Percentiles rank a stretch among this genome's conserved stretches.
Evolutionary conservation across 2,113 vertebrate genomes (phyloP).

Genomic region (Austrofundulus limnaeus): DNA sequence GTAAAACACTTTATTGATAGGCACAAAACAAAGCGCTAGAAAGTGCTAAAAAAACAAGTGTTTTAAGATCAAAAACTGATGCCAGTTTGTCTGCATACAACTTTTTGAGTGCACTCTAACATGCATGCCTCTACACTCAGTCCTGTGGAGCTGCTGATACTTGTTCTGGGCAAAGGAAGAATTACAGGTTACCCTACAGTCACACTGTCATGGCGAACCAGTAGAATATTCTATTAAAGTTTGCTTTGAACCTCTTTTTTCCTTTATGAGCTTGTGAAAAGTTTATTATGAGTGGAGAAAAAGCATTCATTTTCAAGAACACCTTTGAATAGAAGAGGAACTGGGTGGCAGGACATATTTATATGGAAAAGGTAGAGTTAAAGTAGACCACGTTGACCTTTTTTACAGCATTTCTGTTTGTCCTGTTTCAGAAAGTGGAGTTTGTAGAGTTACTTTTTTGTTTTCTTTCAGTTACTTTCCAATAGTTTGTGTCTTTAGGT

Average conservation of each 20-base stretch:
- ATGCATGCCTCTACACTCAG: conserved; percentile 2
- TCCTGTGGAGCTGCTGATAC: conserved; percentile 15
- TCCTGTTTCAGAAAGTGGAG: conserved; percentile 1
- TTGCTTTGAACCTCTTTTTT: conserved; percentile 63
- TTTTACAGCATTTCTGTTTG: conserved; percentile 27
- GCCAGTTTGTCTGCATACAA: not conserved
- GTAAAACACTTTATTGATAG: not conserved
- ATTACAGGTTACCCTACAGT: conserved; percentile 45
- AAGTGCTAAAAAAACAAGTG: not conserved
- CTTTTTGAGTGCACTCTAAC: conserved; percentile 11
- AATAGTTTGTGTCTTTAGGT: not conserved
- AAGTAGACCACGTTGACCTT: conserved; percentile 26
- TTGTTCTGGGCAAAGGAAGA: conserved; percentile 26
- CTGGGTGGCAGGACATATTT: conserved; percentile 33
- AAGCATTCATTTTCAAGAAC: conserved; percentile 48
- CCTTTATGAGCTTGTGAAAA: conserved; percentile 43
- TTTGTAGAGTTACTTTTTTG: conserved; percentile 30
- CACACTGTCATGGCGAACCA: conserved; percentile 39
- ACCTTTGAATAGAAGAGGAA: conserved; percentile 25
- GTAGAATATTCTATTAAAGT: conserved; percentile 51
- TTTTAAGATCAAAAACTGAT: not conserved
- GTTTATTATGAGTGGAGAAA: conserved; percentile 44
- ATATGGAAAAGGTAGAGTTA: conserved; percentile 35
- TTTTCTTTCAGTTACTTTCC: conserved; percentile 18
- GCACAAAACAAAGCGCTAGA: not conserved